Conservation (phyloP, 2,888 invertebrate species). For the Ernsta delagoae region DNA sequence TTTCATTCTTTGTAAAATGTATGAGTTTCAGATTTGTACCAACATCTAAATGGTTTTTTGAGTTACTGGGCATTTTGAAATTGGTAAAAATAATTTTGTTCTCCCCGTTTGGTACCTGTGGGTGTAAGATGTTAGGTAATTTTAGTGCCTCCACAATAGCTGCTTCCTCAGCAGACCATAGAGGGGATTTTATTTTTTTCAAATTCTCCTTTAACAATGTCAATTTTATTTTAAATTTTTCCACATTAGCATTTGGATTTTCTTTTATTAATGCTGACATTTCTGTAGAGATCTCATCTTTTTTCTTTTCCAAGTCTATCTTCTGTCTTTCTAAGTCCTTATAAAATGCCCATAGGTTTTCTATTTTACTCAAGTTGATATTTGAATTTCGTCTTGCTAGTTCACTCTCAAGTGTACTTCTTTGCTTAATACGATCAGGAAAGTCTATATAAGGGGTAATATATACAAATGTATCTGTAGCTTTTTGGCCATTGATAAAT, state of each 20-base stretch:
- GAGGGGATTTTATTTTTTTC: constrained; percentile 85
- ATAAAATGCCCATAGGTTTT: constrained; percentile 86
- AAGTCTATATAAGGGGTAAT: constrained; percentile 89
- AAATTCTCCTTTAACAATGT: constrained; percentile 85
- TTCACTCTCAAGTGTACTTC: constrained; percentile 79
- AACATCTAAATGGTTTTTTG: constrained; percentile 83
- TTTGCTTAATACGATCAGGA: constrained; percentile 80
- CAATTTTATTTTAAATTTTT: constrained; percentile 83
- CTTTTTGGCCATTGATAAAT: constrained; percentile 89
- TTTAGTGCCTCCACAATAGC: constrained; percentile 86
- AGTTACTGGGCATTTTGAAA: constrained; percentile 55
- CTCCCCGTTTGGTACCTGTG: constrained; percentile 82
- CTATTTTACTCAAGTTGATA: constrained; percentile 83
- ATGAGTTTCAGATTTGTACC: constrained; percentile 81
- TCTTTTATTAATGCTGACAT: constrained; percentile 73
- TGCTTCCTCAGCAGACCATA: constrained; percentile 90
- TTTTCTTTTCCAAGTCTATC: constrained; percentile 78
- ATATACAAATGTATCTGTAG: constrained; percentile 87
- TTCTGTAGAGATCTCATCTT: constrained; percentile 73
- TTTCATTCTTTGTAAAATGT: constrained; percentile 84
- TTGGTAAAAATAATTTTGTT: constrained; percentile 60
- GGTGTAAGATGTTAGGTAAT: constrained; percentile 89
- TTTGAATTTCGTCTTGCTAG: constrained; percentile 81
- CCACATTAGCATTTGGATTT: constrained; percentile 63
- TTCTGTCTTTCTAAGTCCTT: constrained; percentile 81